Conservation (phyloP, 2,797 vertebrate genomes). For the Ctenochaetus hawaiiensis region DNA sequence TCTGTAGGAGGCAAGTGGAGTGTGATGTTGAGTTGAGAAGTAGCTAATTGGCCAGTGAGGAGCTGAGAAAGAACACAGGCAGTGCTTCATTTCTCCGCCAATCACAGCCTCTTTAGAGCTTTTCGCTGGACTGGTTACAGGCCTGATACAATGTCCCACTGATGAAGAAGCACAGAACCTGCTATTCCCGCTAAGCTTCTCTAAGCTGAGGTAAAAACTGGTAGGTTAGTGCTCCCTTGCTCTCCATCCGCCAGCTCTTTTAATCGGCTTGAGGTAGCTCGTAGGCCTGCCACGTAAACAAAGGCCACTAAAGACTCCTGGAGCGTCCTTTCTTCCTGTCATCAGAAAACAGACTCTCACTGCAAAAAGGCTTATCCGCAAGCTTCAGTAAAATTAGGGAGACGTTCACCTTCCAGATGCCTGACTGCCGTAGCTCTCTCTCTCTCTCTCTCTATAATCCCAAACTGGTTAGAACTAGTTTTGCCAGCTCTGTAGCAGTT, state of each 20-base stretch:
- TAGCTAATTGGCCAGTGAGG: slow-evolving; percentile 63
- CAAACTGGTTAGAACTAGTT: slow-evolving; percentile 67
- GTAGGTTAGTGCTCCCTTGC: slow-evolving; percentile 46
- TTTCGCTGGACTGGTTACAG: slow-evolving; percentile 46
- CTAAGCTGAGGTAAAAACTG: slow-evolving; percentile 69
- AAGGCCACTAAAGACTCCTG: slow-evolving; percentile 51
- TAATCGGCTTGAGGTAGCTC: slow-evolving; percentile 70
- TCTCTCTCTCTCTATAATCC: slow-evolving; percentile 68
- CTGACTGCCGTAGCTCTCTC: slow-evolving; percentile 46
- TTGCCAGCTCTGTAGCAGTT: slow-evolving; percentile 49
- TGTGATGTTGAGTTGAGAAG: slow-evolving; percentile 52
- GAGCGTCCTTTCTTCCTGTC: slow-evolving; percentile 34
- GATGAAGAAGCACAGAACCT: slow-evolving; percentile 59
- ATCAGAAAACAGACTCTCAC: slow-evolving; percentile 47
- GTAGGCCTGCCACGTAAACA: slow-evolving; percentile 68
- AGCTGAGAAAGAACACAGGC: slow-evolving; percentile 38
- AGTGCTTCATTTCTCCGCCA: slow-evolving; percentile 47
- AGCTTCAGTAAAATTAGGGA: slow-evolving; percentile 52
- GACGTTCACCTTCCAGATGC: slow-evolving; percentile 57
- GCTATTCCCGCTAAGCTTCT: slow-evolving; percentile 62
- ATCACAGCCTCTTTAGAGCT: slow-evolving; percentile 53
- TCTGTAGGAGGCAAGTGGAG: slow-evolving; percentile 31
- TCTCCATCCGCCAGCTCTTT: slow-evolving; percentile 51
- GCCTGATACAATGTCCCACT: slow-evolving; percentile 47
- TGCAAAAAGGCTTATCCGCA: slow-evolving; percentile 58